phyloP scores from a whole-genome alignment of 64 coral and sea anemone species.

The Astreopora myriophthalma region DNA sequence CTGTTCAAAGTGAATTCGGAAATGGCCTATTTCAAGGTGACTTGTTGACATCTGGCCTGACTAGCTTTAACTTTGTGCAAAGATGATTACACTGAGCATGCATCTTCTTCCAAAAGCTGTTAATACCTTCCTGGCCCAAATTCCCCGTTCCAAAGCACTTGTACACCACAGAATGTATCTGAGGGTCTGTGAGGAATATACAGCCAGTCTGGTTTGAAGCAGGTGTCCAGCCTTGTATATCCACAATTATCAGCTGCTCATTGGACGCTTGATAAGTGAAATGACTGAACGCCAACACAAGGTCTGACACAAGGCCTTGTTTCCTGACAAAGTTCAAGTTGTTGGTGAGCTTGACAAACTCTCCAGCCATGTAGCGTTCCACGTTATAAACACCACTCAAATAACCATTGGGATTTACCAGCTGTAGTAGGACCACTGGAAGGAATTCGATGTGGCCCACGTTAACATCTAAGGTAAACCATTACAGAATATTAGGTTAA shows the following conservation, averaged over 20 bases:
- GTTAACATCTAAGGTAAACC: slow-evolving; percentile 55
- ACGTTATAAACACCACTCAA: slow-evolving; percentile 78
- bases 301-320: slow-evolving; percentile 38
- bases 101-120: slow-evolving; percentile 89
- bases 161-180: slow-evolving; percentile 88
- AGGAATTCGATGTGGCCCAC: slow-evolving; percentile 89
- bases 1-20: too few relatives aligned
- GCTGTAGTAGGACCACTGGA: slow-evolving; percentile 83
- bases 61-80: slow-evolving; percentile 67
- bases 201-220: slow-evolving; percentile 57
- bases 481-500: neutral
- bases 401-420: slow-evolving; percentile 25
- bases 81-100: slow-evolving; percentile 88
- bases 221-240: slow-evolving; percentile 93
- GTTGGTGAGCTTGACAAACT: slow-evolving; percentile 96
- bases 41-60: slow-evolving; percentile 37
- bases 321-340: slow-evolving; percentile 64
- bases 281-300: slow-evolving; percentile 91
- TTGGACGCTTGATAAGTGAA: slow-evolving; percentile 87
- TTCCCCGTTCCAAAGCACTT: slow-evolving; percentile 95
- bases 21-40: neutral
- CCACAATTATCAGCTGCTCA: slow-evolving; percentile 73
- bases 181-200: slow-evolving; percentile 96
- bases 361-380: slow-evolving; percentile 94
- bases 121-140: slow-evolving; percentile 61